Evolutionary conservation across 2,797 vertebrate species (phyloP), one percentile per base, ranked within the genome.

Genomic region (Macropodus opercularis): DNA sequence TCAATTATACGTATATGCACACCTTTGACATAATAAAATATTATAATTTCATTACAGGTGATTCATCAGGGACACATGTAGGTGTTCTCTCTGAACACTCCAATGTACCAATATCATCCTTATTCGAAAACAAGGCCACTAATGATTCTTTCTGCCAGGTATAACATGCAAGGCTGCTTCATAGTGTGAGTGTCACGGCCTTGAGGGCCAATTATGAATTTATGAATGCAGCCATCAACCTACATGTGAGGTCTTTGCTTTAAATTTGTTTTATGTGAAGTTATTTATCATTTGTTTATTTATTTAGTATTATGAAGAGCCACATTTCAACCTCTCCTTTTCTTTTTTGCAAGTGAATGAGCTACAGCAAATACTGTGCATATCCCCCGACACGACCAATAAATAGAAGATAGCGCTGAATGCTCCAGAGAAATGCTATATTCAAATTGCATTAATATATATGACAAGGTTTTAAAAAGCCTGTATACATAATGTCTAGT

Each of bases 91-190:
- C 34, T 34, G 8, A 36, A 15, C 15, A 22, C 23, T 18, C 19
- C 3, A 21, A 15, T 26, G 24, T 23, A 21, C 7, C 1, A 15
- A 24, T 40, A 22, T 26, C 12, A 27, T 10, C 50, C 3, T 42
- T 51, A 9, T 60, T 60, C 34, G 58, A 40, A 43, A 32, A 53
- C 34, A 49, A 44, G 34, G 43, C 42, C 38, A 53, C 31, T 40
- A 2, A 62, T 34, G 4, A 23, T 35, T 50, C 24, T 21, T 36
- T 29, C 24, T 18, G 29, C 17, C 36, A 40, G 63, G 32, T 39
- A 19, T 50, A 56, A 19, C 21, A 42, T 29, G 38, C 39, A 65
- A 65, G 51, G 54, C 38, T 64, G 34, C 54, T 24, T 52, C 29
- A 41, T 19, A 15, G n/a, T 29, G 24, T 65, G 44, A 29, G 41